phyloP scores from a whole-genome alignment of 2,888 invertebrate genomes.

The Falcaria lacertinaria region DNA sequence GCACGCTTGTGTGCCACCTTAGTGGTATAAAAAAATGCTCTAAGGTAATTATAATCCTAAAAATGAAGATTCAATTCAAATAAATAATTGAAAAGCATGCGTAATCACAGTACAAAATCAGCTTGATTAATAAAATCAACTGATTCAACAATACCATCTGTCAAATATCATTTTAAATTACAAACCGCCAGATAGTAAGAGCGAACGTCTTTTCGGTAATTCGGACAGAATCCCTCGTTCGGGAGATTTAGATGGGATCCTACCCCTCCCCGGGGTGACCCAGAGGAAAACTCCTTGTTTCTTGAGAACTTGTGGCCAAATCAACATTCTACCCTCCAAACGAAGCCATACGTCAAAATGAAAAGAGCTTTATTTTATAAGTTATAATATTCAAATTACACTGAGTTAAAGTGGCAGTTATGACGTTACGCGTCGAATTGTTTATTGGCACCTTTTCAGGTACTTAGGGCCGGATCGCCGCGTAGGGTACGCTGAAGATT shows the following conservation, averaged over 20 bases:
- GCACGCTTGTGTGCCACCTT: no score
- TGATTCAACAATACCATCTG: background rate
- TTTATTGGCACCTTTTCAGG: slow-evolving; percentile 75
- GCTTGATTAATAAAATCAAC: background rate
- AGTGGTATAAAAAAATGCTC: no score
- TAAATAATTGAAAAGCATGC: no score
- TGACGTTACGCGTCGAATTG: slow-evolving; percentile 29
- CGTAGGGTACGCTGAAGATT: slow-evolving; percentile 51
- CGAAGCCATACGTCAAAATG: slow-evolving; percentile 15
- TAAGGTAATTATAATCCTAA: no score
- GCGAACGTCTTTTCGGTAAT: slow-evolving; percentile 66
- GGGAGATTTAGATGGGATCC: slow-evolving; percentile 69
- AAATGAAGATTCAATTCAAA: no score
- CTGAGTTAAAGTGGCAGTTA: slow-evolving; percentile 17
- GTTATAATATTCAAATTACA: slow-evolving; percentile 19
- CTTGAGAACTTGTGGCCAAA: slow-evolving; percentile 51
- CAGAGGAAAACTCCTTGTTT: slow-evolving; percentile 71
- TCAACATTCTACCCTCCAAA: slow-evolving; percentile 24
- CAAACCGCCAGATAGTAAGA: slow-evolving; percentile 36
- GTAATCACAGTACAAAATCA: no score
- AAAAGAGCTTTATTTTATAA: slow-evolving; percentile 17
- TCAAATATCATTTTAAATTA: slow-evolving; percentile 16
- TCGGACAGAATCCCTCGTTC: slow-evolving; percentile 63
- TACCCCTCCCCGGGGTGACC: slow-evolving; percentile 66
- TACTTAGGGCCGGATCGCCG: slow-evolving; percentile 65